A percentile compares a stretch with the other conserved stretches of the same genome.
These are phyloP conservation scores for Drosophila birchii DNA, from an alignment of 2,888 invertebrate species.

Conservation along the genomic window DNA sequence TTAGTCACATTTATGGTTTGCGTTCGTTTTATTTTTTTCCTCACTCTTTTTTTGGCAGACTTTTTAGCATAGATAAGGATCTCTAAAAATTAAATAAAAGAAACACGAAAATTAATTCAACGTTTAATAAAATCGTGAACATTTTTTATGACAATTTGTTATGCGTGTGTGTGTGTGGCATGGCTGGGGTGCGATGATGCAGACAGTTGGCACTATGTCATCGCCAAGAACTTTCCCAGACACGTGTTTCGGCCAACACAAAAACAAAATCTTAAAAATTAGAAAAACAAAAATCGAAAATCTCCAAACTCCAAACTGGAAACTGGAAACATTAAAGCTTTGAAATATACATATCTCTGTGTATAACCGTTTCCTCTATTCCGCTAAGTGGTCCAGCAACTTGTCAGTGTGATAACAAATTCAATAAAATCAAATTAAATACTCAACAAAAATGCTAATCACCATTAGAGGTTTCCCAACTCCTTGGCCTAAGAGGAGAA, in stretches of 20 bases:
- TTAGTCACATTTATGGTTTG: conserved; percentile 44
- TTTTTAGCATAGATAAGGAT: conserved; percentile 56
- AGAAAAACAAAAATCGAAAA: conserved; percentile 34
- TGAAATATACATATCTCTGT: conserved; percentile 35
- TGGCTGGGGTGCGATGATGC: conserved; percentile 54
- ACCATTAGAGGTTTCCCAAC: conserved; percentile 25
- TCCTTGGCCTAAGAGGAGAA: conserved; percentile 33
- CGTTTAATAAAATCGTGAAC: conserved; percentile 63
- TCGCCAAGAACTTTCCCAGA: conserved; percentile 46
- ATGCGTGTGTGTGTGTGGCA: background rate
- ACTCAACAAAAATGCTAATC: conserved; percentile 78
- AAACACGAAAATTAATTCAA: conserved; percentile 63
- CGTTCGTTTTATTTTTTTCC: conserved; percentile 38
- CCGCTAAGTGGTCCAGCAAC: conserved; percentile 74
- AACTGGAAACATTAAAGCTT: conserved; percentile 51
- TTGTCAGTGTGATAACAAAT: conserved; percentile 73
- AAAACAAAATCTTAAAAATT: conserved; percentile 35
- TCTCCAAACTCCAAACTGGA: conserved; percentile 34
- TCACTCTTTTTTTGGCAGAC: conserved; percentile 19
- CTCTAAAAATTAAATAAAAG: conserved; percentile 18
- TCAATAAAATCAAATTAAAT: conserved; percentile 80
- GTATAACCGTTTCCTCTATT: conserved; percentile 45
- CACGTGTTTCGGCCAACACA: conserved; percentile 41
- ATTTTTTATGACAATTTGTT: conserved; percentile 50
- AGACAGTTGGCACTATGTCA: conserved; percentile 63